Evolutionary conservation across 1,140 invertebrate species (phyloP), one percentile per base, ranked within the genome.

Genomic region (Zeugodacus cucurbitae): DNA sequence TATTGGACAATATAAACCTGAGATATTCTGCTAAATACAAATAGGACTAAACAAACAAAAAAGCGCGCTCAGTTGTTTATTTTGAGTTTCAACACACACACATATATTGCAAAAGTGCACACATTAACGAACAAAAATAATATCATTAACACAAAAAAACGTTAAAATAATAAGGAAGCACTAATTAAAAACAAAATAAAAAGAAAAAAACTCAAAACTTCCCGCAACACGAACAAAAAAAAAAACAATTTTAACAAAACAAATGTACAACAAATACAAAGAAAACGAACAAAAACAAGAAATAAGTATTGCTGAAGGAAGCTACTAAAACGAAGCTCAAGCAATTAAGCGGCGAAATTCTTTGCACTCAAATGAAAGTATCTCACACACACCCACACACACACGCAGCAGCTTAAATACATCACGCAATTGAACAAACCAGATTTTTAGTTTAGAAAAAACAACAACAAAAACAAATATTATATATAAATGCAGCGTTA

Each of bases 1-100:
- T 94, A 96, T 96, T 95, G 96, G 96, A 93, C 96, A 96, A 95
- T 97, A 96, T 95, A 96, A 96, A 94, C 96, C 96, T 94, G 96
- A 96, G 95, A 96, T 97, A 95, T 96, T 96, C 95, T 96, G 96
- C 95, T 96, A 96, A 95, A 95, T 57, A 86, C 22, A 41, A 78
- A 48, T 82, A 86, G 37, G n/a, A 87, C 48, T n/a, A 67, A 54
- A 54, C 14, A 54, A 17, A 54, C 14, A 54, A 54, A 86, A 67
- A 62, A 86, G 85, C 34, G 34, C 57, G 85, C 54, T 86, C 85
- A 86, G 29, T 86, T 86, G 20, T 59, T 86, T 44, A 59, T 48
- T 82, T 48, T 82, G 74, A 82, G 74, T 82, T 82, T 54, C 74
- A 82, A 82, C 37, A 82, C 6, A 54, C 48, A 54, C 3, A 41